phyloP scores from a whole-genome alignment of 2,797 vertebrate genomes.

The Chaetodon trifasciatus region DNA sequence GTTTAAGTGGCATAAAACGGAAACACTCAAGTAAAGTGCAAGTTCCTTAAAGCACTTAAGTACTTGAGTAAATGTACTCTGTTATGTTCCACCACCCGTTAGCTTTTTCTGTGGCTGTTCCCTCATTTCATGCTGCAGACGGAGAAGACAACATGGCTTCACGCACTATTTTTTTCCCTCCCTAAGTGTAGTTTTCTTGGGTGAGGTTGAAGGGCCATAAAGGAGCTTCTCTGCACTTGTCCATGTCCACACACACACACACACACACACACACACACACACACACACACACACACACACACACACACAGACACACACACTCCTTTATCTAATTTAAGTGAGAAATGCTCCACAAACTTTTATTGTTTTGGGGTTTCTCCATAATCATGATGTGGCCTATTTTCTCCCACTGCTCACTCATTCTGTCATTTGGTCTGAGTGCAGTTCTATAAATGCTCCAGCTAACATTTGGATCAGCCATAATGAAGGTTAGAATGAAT shows the following conservation, averaged over 20 bases:
- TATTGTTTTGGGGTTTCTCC: constrained; percentile 52
- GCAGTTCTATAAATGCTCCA: constrained; percentile 20
- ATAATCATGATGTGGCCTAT: constrained; percentile 45
- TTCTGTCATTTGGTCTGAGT: constrained; percentile 36
- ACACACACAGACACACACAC: constrained; percentile 8
- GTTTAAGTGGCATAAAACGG: neutral
- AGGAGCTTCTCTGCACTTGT: constrained; percentile 10
- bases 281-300: neutral
- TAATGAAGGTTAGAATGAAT: constrained; percentile 22
- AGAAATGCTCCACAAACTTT: constrained; percentile 53
- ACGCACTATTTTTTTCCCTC: neutral
- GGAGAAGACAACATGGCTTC: neutral
- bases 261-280: neutral
- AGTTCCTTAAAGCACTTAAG: neutral
- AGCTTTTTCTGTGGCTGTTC: neutral
- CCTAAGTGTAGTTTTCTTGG: constrained; percentile 8
- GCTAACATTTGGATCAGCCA: constrained; percentile 14
- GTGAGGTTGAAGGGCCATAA: constrained; percentile 23
- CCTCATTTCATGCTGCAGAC: constrained; percentile 9
- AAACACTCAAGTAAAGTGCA: neutral
- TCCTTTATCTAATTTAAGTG: constrained; percentile 43
- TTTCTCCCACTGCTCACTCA: constrained; percentile 37
- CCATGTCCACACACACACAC: constrained; percentile 4
- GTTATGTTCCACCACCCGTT: neutral
- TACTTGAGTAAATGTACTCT: neutral